Base-by-base conservation (phyloP, 2,113 vertebrate species). In the Arizona elegans region DNA sequence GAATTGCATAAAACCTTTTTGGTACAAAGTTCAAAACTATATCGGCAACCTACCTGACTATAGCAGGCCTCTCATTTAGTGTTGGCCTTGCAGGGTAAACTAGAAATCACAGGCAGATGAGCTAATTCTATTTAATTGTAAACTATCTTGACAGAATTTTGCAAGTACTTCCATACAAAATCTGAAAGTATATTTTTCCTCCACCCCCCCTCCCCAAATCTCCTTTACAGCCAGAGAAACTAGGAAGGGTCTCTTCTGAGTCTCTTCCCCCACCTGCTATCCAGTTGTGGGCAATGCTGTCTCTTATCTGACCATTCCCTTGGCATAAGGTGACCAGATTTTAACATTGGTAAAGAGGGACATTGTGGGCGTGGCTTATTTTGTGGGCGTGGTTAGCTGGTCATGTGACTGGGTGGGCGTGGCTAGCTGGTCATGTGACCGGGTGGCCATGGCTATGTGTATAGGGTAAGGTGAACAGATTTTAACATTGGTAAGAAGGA, bases 1-100 rank as follows among this genome's bases (percentile, higher is more conserved):
- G 97, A 47, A 96, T 94, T 94, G 95, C 58, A 94, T 94, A 95
- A 50, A 11, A 52, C 47, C 23, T 23, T 87, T 47, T 12, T 26
- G 43, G 47, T 15, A 1, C 86, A 26, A 52, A 5, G 6, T 29
- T 87, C 50, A 52, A 15, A 87, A 87, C 13, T 53, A 52, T 53
- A 15, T 53, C 11, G 1, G 3, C 47, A 15, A 15, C 86, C 11
- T 52, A 50, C 24, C 43, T 26, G 47, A 26, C 1, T 50, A 86
- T 2, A 86, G 7, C 17, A 81, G 15, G 75, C 17, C 8, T 43
- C 33, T 81, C 33, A 9, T 21, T 21, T 81, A 81, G 33, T 75
- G 70, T 75, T 38, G n/a, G n/a, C n/a, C n/a, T 75, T 38, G 70
- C n/a, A 75, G n/a, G 15, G 5, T 38, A 19, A 75, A 75, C 70